Conservation (phyloP, 2,797 vertebrate genomes). For the Hipposideros larvatus region DNA sequence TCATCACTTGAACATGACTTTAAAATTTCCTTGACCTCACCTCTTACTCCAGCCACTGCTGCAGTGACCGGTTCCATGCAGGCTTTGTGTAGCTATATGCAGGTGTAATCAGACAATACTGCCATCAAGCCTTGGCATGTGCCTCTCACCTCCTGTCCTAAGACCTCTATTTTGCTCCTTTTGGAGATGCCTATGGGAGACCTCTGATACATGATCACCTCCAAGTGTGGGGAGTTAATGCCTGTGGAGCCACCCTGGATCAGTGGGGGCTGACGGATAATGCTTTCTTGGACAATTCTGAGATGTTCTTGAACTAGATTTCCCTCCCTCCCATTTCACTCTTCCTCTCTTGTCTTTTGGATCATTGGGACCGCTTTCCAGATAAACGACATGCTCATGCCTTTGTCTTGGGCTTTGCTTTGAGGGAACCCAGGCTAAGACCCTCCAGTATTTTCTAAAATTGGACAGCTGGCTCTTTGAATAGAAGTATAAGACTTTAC, state of each 20-base stretch:
- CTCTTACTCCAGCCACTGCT: not conserved
- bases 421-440: not conserved
- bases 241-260: not conserved
- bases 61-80: not conserved
- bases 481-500: not conserved
- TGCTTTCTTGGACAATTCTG: not conserved
- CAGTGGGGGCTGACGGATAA: no score
- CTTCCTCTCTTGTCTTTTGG: not conserved
- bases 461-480: not conserved
- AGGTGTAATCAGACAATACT: not conserved
- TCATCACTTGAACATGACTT: not conserved
- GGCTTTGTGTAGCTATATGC: not conserved
- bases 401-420: not conserved
- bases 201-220: not conserved
- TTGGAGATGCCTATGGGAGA: not conserved
- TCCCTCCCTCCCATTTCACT: not conserved
- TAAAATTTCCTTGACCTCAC: not conserved
- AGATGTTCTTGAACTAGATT: not conserved
- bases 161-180: not conserved
- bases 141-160: not conserved
- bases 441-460: not conserved
- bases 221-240: not conserved
- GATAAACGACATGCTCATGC: not conserved
- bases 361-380: not conserved
- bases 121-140: accelerated